Conservation (phyloP, 1,140 invertebrate genomes). For the Drosophila sucinea region DNA sequence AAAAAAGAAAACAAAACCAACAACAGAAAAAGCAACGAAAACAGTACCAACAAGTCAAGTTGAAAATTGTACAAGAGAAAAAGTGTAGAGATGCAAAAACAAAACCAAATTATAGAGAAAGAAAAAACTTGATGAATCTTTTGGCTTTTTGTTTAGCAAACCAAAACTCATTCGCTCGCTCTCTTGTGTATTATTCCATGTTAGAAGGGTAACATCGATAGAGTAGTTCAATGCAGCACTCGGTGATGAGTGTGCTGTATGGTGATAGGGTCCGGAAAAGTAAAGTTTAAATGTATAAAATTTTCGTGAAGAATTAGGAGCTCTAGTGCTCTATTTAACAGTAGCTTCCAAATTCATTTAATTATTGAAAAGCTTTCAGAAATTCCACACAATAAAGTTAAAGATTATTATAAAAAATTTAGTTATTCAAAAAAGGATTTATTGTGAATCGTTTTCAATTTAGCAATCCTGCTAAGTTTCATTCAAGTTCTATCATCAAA, state of each 20-base stretch:
- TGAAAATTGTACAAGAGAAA: slow-evolving; percentile 14
- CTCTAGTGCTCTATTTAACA: too few species aligned
- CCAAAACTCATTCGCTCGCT: neutral
- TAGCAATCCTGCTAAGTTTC: too few species aligned
- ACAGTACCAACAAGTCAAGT: slow-evolving; percentile 18
- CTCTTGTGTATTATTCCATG: neutral
- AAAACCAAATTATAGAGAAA: slow-evolving; percentile 44
- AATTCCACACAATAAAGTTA: too few species aligned
- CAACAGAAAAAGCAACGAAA: slow-evolving; percentile 16
- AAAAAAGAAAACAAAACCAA: slow-evolving; percentile 12
- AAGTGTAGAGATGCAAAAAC: slow-evolving; percentile 31
- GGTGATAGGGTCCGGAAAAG: neutral
- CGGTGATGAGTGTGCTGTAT: too few species aligned
- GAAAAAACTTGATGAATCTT: slow-evolving; percentile 64
- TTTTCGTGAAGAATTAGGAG: too few species aligned
- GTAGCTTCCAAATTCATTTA: too few species aligned
- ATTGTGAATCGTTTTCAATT: too few species aligned
- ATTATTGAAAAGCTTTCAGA: too few species aligned
- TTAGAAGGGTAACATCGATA: neutral
- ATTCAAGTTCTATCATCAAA: too few species aligned
- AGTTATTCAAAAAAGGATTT: too few species aligned
- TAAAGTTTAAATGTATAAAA: neutral
- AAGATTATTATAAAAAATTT: too few species aligned
- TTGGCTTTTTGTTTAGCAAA: slow-evolving; percentile 36
- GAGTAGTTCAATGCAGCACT: too few species aligned